Conservation (phyloP, 2,797 vertebrate species). For the Pempheris klunzingeri region DNA sequence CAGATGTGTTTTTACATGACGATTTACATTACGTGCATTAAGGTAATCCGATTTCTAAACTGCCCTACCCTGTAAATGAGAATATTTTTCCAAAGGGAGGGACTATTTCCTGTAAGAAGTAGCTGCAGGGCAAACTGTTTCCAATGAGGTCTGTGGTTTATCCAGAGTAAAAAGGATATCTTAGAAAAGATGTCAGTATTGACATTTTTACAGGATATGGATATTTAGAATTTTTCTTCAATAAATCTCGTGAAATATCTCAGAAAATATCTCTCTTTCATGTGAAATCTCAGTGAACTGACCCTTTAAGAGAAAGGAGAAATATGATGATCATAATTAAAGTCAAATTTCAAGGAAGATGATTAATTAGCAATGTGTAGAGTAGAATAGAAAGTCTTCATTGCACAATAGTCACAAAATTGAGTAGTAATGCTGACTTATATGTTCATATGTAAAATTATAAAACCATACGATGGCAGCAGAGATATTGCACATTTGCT, state of each 20-base stretch:
- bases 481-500: no score
- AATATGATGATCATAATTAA: not conserved
- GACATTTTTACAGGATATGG: not conserved
- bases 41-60: slow-evolving; percentile 27
- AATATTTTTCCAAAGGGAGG: no score
- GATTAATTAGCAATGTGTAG: not conserved
- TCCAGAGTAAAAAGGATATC: not conserved
- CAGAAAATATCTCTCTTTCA: no score
- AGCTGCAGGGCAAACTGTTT: not conserved
- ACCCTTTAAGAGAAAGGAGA: no score
- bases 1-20: not conserved
- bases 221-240: not conserved
- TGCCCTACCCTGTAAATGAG: not conserved
- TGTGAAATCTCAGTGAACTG: not conserved
- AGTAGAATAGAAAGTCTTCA: no score
- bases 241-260: not conserved
- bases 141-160: not conserved
- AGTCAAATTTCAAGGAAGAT: not conserved
- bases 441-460: no score
- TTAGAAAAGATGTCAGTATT: not conserved
- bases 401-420: no score
- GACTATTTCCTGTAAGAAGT: not conserved
- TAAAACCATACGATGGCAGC: no score
- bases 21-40: slow-evolving; percentile 4
- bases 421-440: no score